Base-by-base conservation (phyloP, 2,888 invertebrate genomes). In the Volucella zonaria region DNA sequence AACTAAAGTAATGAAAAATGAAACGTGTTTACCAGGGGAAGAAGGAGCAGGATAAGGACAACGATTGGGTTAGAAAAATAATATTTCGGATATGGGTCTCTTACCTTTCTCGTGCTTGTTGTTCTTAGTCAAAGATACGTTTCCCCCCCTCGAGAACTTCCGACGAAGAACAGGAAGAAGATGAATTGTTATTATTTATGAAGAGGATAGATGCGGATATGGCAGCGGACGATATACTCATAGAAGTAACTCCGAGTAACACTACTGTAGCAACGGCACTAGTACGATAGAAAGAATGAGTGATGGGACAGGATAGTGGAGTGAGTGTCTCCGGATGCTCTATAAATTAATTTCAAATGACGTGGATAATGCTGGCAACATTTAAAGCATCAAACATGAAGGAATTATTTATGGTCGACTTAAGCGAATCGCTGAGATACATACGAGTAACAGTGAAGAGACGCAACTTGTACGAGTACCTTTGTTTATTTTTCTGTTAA, bases 121-220 rank as follows among this genome's bases (percentile, higher is more conserved):
- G 45, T 67, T 64, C 51, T 31, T 45, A 42, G 43, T 56, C 38
- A 47, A 47, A 12, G 12, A 6, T 54, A 23, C 11, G 31, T 10
- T 10, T 58, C 14, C 49, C 54, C 42, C n/a, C 52, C 58, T 42
- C 61, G n/a, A 15, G 31, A 40, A 49, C 51, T 4, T 23, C 54
- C 61, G 8, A 31, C n/a, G 15, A 45, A 45, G 66, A 66, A 42
- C 70, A 71, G 73, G 68, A 74, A 74, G 74, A 78, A 82, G 73
- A 78, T 78, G 78, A 61, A 82, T 82, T 82, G 82, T 78, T 82
- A 82, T 82, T 82, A 78, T 82, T 74, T 82, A 82, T 82, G 82
- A 82, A 78, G 67, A 61, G 62, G 58, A 82, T 73, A 64, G 78
- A 77, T 78, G 62, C 68, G 73, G 67, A 82, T 78, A 73, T 71